Evolutionary conservation across 1,140 invertebrate genomes (phyloP).

Genomic region (Nasonia longicornis): DNA sequence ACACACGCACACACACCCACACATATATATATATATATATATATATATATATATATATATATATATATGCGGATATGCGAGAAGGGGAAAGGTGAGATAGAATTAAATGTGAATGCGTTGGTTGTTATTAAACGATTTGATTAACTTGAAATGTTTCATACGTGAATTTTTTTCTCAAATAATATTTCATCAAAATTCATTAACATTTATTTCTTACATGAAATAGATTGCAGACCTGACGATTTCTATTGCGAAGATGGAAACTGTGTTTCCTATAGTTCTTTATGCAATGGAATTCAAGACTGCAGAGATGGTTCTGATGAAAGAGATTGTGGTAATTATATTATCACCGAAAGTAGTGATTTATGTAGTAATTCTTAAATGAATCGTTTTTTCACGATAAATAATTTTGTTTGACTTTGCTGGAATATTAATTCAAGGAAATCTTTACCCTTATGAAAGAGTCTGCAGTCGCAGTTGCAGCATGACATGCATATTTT

Average conservation of each 20-base stretch:
- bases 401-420: constrained; percentile 48
- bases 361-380: background rate
- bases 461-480: too few relatives aligned
- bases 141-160: too few relatives aligned
- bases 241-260: constrained; percentile 80
- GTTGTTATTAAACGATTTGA: too few relatives aligned
- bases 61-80: too few relatives aligned
- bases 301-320: constrained; percentile 81
- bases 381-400: background rate
- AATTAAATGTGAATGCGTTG: too few relatives aligned
- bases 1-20: too few relatives aligned
- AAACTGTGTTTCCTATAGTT: constrained; percentile 73
- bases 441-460: too few relatives aligned
- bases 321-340: constrained; percentile 82
- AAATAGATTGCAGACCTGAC: constrained; percentile 70
- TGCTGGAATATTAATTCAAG: too few relatives aligned
- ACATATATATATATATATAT: too few relatives aligned
- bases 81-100: too few relatives aligned
- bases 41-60: too few relatives aligned
- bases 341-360: constrained; percentile 50
- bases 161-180: background rate
- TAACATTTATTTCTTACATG: constrained; percentile 65
- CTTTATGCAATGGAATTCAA: constrained; percentile 76
- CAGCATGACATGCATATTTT: too few relatives aligned
- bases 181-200: background rate